Percentiles rank a stretch among this genome's conserved stretches.
These are phyloP conservation scores for Xanthorhoe designata DNA, from an alignment of 2,888 invertebrate species.

Conservation along the genomic window DNA sequence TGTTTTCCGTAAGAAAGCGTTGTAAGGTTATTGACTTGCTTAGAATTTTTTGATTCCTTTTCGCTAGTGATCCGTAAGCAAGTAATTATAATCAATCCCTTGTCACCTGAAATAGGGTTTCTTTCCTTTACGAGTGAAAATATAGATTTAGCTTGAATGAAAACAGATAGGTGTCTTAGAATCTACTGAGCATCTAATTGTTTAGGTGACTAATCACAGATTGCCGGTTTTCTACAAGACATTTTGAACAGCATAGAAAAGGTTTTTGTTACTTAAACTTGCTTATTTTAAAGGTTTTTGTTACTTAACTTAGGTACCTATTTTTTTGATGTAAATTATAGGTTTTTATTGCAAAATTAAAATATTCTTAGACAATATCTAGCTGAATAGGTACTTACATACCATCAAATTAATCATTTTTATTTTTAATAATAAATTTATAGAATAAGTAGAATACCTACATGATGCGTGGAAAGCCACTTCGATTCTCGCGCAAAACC, in stretches of 20 bases:
- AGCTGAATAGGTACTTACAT: too few relatives aligned
- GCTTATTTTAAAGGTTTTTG: too few relatives aligned
- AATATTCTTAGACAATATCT: too few relatives aligned
- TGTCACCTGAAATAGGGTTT: conserved; percentile 1
- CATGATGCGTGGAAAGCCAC: background rate
- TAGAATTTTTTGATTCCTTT: conserved; percentile 3
- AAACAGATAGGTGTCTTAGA: background rate
- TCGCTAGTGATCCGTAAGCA: background rate
- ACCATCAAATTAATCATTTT: too few relatives aligned
- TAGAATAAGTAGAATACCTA: too few relatives aligned
- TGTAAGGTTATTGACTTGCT: conserved; percentile 24
- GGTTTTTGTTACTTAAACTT: too few relatives aligned
- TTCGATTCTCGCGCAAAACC: conserved; percentile 31
- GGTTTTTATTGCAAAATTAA: too few relatives aligned
- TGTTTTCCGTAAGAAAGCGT: conserved; percentile 18
- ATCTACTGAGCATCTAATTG: background rate
- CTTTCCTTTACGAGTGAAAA: background rate
- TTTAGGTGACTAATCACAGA: background rate
- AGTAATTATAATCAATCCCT: conserved; percentile 4
- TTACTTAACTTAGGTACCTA: too few relatives aligned
- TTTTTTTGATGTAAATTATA: too few relatives aligned
- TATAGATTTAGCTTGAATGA: background rate
- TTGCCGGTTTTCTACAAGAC: background rate
- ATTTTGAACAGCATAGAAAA: too few relatives aligned
- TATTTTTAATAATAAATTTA: too few relatives aligned